Evolutionary conservation across 2,113 vertebrate species (phyloP).

Genomic region (Takifugu flavidus): DNA sequence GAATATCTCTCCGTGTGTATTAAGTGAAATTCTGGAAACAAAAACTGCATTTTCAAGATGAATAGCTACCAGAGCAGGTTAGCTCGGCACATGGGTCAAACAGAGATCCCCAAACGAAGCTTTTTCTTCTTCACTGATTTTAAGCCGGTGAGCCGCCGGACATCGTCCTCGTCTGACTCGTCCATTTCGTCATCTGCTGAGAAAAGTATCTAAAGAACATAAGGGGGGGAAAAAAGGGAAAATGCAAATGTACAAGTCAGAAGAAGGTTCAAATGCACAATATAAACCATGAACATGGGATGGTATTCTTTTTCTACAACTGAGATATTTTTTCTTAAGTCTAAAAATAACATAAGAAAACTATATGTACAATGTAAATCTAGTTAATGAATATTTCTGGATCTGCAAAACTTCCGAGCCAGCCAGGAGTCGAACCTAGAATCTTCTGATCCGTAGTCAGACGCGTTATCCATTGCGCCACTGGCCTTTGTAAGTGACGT

Average conservation of each 20-base stretch:
- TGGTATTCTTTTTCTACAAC: too few species aligned
- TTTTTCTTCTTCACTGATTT: conserved; percentile 93
- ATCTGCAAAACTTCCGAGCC: not conserved
- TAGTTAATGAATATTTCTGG: too few species aligned
- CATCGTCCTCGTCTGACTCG: conserved; percentile 91
- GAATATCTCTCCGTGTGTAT: too few species aligned
- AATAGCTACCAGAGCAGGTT: conserved; percentile 10
- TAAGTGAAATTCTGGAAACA: too few species aligned
- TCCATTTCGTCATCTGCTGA: conserved; percentile 98
- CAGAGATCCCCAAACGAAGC: conserved; percentile 90
- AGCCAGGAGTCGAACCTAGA: conserved; percentile 75
- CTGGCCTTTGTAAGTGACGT: too few species aligned
- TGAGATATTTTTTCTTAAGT: too few species aligned
- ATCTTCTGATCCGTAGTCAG: conserved; percentile 86
- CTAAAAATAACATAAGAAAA: too few species aligned
- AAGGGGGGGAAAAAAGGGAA: not conserved
- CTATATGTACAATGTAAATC: too few species aligned
- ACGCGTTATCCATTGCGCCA: conserved; percentile 47
- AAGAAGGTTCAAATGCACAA: too few species aligned
- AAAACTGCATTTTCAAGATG: not conserved
- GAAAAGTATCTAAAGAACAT: conserved; percentile 86
- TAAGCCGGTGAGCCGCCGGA: conserved; percentile 82
- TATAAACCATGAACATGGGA: not conserved
- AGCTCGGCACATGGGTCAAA: conserved; percentile 74
- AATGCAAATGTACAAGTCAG: too few species aligned